Base-by-base conservation (phyloP, 1,140 invertebrate genomes). In the Nymphalis io region DNA sequence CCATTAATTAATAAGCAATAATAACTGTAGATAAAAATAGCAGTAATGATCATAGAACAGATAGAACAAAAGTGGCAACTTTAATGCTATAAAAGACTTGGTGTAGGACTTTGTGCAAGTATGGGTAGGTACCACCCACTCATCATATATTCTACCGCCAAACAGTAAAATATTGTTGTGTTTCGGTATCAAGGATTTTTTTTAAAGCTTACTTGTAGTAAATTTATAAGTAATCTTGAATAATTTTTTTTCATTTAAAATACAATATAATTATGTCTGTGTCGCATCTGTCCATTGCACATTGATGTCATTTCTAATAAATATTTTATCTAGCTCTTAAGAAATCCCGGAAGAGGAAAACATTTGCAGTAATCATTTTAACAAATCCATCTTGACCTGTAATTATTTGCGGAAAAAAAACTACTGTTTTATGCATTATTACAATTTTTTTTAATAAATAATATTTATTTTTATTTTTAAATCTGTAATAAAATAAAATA, bases 1-100 rank as follows among this genome's bases (percentile, higher is more conserved):
- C 74, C 74, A 76, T 76, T 70, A 76, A 76, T 76, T 76, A 76
- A 62, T 60, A 72, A 70, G 68, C 62, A 73, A 73, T 76, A 73
- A 70, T 76, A 76, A 73, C 74, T 68, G 74, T 75, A 60, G 60
- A 73, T 60, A 48, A 67, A 67, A 60, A 67, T 66, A 66, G 64
- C 42, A 15, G 42, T 59, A 51, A 67, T 27, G 16, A 20, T 11
- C 27, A 48, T 44, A 59, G 33, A 67, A 48, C 20, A 59, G 15
- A 18, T 15, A 39, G 18, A 46, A 15, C 10, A 13, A 15, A 48
- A 66, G 53, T 42, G 16, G 0, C 15, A 62, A n/a, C n/a, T n/a
- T 51, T 18, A 11, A 3, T 2, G 11, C 16, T 18, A 18, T 10
- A 12, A 20, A 46, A 42, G 40, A 18, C 18, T 20, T 53, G 12